Evolutionary conservation across 2,113 vertebrate species (phyloP).

Genomic region (Percina caprodes): DNA sequence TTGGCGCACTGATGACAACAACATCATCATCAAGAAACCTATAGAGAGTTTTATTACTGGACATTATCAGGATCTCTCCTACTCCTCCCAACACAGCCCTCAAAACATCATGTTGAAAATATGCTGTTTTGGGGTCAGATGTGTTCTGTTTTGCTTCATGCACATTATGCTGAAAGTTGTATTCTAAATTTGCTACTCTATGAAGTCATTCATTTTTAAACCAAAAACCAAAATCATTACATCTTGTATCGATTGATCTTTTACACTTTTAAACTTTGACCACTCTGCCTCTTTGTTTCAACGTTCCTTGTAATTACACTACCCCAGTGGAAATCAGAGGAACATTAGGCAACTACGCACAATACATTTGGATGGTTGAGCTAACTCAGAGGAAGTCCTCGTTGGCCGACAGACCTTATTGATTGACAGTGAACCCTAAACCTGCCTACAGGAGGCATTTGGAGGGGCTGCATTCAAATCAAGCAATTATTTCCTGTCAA

Average conservation of each 20-base stretch:
- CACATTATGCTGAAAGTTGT: constrained; percentile 22
- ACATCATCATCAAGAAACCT: constrained; percentile 42
- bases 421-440: constrained; percentile 50
- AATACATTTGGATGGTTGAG: constrained; percentile 17
- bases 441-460: constrained; percentile 14
- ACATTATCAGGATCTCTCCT: constrained; percentile 41
- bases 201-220: neutral
- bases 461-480: constrained; percentile 48
- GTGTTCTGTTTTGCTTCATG: constrained; percentile 32
- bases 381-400: constrained; percentile 36
- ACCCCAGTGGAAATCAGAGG: constrained; percentile 26
- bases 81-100: constrained; percentile 36
- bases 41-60: constrained; percentile 33
- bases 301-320: constrained; percentile 16
- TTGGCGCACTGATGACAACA: constrained; percentile 67
- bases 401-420: constrained; percentile 29
- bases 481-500: constrained; percentile 45
- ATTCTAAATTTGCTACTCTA: neutral
- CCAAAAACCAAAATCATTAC: constrained; percentile 8
- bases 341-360: constrained; percentile 29
- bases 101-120: constrained; percentile 51
- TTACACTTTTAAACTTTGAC: constrained; percentile 5
- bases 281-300: constrained; percentile 27
- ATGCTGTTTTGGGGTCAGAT: constrained; percentile 39
- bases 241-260: neutral